A percentile compares a stretch with the other conserved stretches of the same genome.
Conservation (phyloP, 2,888 invertebrate species). For the Dryomyza anilis region DNA sequence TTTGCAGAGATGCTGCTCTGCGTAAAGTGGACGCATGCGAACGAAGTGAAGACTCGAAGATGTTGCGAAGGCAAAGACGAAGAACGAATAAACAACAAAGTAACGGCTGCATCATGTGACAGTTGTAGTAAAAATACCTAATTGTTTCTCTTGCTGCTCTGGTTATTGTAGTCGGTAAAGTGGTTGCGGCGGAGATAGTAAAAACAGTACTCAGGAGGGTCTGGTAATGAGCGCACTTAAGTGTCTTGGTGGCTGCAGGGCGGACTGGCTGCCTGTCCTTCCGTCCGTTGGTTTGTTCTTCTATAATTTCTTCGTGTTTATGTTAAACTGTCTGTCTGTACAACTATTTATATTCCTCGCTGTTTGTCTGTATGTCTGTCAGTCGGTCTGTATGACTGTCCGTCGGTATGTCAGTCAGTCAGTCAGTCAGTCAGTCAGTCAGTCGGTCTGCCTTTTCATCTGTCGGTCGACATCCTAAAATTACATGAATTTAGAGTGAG, state of each 20-base stretch:
- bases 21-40: too few species aligned
- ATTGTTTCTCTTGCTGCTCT: neutral
- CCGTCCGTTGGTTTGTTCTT: neutral
- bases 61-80: neutral
- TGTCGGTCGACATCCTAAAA: slow-evolving; percentile 1
- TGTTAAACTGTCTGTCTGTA: neutral
- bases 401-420: neutral
- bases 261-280: neutral
- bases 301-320: too few species aligned
- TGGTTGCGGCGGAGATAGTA: neutral
- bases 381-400: too few species aligned
- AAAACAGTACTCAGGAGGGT: neutral
- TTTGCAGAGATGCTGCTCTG: too few species aligned
- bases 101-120: too few species aligned
- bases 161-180: too few species aligned
- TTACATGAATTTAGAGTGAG: slow-evolving; percentile 10
- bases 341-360: too few species aligned
- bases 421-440: neutral
- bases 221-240: neutral
- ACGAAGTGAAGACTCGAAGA: too few species aligned
- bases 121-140: neutral
- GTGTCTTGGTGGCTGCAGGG: neutral
- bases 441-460: neutral
- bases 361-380: too few species aligned
- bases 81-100: neutral